These are phyloP conservation scores for Loriculus beryllinus DNA, from an alignment of 2,797 vertebrate genomes.

Conservation along the genomic window DNA sequence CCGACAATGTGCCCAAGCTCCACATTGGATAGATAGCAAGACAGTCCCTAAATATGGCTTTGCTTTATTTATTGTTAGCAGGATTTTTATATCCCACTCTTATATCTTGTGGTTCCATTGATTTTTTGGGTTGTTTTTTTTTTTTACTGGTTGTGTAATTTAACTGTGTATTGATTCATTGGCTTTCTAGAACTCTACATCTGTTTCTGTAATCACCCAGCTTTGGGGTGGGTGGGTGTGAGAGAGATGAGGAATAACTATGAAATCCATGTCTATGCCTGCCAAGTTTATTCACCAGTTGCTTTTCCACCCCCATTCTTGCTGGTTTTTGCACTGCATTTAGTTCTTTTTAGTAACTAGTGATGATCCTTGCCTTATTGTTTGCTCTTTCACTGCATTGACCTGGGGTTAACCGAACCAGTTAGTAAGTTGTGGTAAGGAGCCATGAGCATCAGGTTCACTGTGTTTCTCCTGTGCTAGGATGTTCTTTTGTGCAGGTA, in stretches of 20 bases:
- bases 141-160: constrained; percentile 7
- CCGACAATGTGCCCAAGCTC: background rate
- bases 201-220: constrained; percentile 19
- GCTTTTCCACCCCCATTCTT: background rate
- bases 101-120: constrained; percentile 16
- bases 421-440: background rate
- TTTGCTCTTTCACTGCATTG: background rate
- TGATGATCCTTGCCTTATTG: background rate
- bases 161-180: constrained; percentile 39
- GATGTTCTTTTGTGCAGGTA: background rate
- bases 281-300: background rate
- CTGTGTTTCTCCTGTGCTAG: background rate
- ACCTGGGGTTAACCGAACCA: background rate
- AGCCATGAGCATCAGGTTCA: background rate
- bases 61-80: constrained; percentile 24
- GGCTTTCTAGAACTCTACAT: background rate
- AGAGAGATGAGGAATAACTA: background rate
- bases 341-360: background rate
- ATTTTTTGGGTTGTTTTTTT: constrained; percentile 3
- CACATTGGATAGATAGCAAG: background rate
- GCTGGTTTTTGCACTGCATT: background rate
- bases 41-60: background rate
- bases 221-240: background rate
- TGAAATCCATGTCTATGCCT: background rate
- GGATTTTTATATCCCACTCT: constrained; percentile 4